Base-by-base conservation (phyloP, 1,140 invertebrate species). In the Calycopis cecrops region DNA sequence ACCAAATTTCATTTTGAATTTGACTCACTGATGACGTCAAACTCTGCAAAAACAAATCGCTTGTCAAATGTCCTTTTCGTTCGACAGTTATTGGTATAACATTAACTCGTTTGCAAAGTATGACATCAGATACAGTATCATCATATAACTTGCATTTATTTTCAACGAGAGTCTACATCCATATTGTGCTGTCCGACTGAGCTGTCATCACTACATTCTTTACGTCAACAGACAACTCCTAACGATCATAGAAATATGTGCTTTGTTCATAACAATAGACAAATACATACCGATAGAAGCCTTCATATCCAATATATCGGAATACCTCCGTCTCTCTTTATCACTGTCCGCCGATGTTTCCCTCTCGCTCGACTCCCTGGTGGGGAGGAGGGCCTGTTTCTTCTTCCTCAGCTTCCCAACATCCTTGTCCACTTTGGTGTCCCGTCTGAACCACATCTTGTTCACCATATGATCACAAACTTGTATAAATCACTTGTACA, bases 381-480 rank as follows among this genome's bases (percentile, higher is more conserved):
- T 83, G 38, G 83, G 70, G 18, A 83, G 58, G 0, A 78, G 62
- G 0, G 63, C 59, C 9, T 73, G 68, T 50, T 85, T 85, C 63
- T 82, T 85, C 63, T 71, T 76, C 55, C 78, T 76, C 44, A 85
- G 42, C 33, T 79, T 82, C 6, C 71, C 71, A n/a, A 76, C 74
- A 18, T 75, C 51, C 48, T 80, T 83, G 28, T 81, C 82, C 21
- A 73, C 69, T 56, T 87, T 87, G 17, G 80, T 68, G 54, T 86
- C 83, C 59, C 83, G 60, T 57, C 84, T 87, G 47, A 85, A 85
- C 83, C 83, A 86, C 83, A 87, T 87, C 79, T 83, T 86, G 52
- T 69, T 68, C 60, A 81, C 77, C 14, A 17, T 14, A 44, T 14
- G 40, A 3, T 44, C 17, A 4, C 40, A 44, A n/a, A 44, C 17